phyloP scores from a whole-genome alignment of 2,113 vertebrate species.

The Microcebus ravelobensis region DNA sequence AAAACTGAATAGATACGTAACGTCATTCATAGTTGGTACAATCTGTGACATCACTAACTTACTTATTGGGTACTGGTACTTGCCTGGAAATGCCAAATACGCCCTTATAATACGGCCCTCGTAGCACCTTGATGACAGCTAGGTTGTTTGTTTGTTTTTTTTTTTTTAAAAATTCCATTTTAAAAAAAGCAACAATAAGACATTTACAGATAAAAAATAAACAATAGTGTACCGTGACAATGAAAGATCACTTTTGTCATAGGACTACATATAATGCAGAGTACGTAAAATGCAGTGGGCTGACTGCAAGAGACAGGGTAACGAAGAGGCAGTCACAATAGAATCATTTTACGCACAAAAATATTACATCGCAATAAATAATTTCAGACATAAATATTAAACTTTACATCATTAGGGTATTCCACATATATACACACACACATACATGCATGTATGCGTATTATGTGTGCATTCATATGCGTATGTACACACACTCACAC shows the following conservation, averaged over 20 bases:
- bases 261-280: constrained; percentile 89
- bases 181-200: constrained; percentile 78
- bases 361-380: constrained; percentile 93
- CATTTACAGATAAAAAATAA: constrained; percentile 86
- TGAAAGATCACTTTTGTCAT: constrained; percentile 86
- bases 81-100: constrained; percentile 82
- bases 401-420: constrained; percentile 89
- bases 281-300: constrained; percentile 88
- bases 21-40: constrained; percentile 79
- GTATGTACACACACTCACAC: constrained; percentile 53
- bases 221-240: constrained; percentile 89
- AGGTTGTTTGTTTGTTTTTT: constrained; percentile 40
- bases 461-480: constrained; percentile 49
- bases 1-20: constrained; percentile 81
- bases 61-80: constrained; percentile 76
- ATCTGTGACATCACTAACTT: constrained; percentile 75
- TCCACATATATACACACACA: constrained; percentile 78
- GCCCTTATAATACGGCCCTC: constrained; percentile 75
- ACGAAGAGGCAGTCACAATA: constrained; percentile 86
- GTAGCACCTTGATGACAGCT: constrained; percentile 85
- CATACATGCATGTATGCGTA: not conserved
- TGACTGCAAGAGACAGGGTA: constrained; percentile 83
- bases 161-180: constrained; percentile 47
- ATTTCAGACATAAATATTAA: constrained; percentile 92
- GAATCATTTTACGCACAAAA: constrained; percentile 90